These are phyloP conservation scores for Rhyacichthys aspro DNA, from an alignment of 2,797 vertebrate species.

Conservation along the genomic window DNA sequence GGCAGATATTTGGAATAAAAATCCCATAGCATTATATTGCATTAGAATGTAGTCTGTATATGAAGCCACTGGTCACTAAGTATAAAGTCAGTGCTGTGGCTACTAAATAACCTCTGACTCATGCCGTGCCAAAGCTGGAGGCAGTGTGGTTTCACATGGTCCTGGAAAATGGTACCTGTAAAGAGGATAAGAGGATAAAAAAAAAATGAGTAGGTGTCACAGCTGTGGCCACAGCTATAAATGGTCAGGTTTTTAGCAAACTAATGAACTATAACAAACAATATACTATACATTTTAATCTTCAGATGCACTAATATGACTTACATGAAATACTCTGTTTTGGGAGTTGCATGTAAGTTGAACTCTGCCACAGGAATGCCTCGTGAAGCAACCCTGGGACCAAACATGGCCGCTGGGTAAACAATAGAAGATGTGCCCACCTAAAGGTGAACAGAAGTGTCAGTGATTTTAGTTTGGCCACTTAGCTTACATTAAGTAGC, in stretches of 20 bases:
- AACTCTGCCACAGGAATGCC: conserved; percentile 94
- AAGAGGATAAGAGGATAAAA: no score
- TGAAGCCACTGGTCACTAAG: conserved; percentile 3
- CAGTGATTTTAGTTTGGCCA: conserved; percentile 5
- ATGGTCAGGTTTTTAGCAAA: neutral
- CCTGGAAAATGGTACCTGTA: conserved; percentile 92
- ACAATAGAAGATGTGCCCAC: conserved; percentile 95
- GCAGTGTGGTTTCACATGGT: conserved; percentile 90
- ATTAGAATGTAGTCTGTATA: conserved; percentile 24
- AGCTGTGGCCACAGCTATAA: no score
- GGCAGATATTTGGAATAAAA: conserved; percentile 38
- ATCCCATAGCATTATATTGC: conserved; percentile 16
- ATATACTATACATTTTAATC: neutral
- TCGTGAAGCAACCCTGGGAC: conserved; percentile 89
- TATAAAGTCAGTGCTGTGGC: conserved; percentile 10
- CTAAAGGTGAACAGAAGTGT: conserved; percentile 64
- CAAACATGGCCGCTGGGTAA: conserved; percentile 95
- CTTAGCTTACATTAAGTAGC: neutral
- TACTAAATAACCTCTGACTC: conserved; percentile 80
- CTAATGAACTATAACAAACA: neutral
- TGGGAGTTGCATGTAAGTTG: conserved; percentile 85
- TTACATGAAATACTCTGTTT: conserved; percentile 88
- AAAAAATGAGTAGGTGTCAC: conserved; percentile 19
- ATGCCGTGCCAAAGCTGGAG: conserved; percentile 85
- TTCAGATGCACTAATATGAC: conserved; percentile 7